These are phyloP conservation scores for Coryphaenoides rupestris DNA, from an alignment of 2,113 vertebrate species.

Conservation along the genomic window DNA sequence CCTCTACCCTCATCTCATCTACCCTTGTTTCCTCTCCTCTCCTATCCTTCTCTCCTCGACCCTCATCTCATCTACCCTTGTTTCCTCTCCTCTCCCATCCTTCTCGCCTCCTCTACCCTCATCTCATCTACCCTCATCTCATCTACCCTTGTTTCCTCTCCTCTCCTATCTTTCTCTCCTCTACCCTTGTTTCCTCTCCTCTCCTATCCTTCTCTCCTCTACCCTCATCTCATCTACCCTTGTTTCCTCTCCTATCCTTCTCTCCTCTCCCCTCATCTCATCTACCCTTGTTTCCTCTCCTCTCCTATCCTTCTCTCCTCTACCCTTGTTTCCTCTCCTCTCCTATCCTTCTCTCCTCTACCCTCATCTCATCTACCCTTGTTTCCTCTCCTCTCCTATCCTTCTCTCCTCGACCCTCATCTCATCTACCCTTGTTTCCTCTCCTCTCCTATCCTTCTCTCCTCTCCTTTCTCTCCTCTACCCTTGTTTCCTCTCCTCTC, in stretches of 20 bases:
- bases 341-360: not conserved
- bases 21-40: not conserved
- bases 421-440: not conserved
- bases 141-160: too few species aligned
- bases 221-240: too few species aligned
- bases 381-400: not conserved
- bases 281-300: too few species aligned
- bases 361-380: too few species aligned
- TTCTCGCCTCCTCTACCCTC: not conserved
- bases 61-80: too few species aligned
- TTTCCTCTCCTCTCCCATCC: not conserved
- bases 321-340: not conserved
- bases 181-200: not conserved
- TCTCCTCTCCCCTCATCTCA: not conserved
- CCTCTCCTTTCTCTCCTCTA: not conserved
- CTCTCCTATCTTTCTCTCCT: not conserved
- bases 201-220: not conserved
- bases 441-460: constrained; percentile 12
- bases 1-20: not conserved
- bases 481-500: not conserved
- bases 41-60: not conserved
- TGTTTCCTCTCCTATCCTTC: not conserved
- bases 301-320: not conserved
- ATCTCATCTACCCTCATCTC: too few species aligned
- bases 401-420: not conserved